Conservation (phyloP, 1,140 invertebrate genomes). For the Nymphalis io region DNA sequence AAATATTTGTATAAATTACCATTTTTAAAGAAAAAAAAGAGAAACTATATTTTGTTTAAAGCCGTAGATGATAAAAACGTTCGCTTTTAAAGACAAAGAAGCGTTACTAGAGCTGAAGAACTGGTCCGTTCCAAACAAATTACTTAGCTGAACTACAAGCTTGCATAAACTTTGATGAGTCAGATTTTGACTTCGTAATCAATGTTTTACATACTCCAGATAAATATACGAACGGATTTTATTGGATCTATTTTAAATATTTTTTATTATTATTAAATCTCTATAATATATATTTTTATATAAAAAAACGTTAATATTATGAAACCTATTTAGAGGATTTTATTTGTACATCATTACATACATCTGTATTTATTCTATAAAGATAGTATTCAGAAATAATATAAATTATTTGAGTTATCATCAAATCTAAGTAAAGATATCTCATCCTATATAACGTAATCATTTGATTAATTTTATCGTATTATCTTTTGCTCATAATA, state of each 20-base stretch:
- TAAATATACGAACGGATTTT: slow-evolving; percentile 15
- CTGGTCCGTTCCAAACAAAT: slow-evolving; percentile 35
- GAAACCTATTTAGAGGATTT: too few relatives aligned
- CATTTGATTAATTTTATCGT: too few relatives aligned
- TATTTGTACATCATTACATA: too few relatives aligned
- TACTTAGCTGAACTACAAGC: slow-evolving; percentile 35
- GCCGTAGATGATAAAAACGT: slow-evolving; percentile 9
- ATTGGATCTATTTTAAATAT: not conserved
- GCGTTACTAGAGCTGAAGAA: slow-evolving; percentile 32
- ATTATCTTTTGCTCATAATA: too few relatives aligned
- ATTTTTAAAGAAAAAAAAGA: slow-evolving; percentile 1
- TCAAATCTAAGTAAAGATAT: too few relatives aligned
- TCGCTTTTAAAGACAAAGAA: slow-evolving; percentile 15
- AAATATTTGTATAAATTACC: slow-evolving; percentile 7
- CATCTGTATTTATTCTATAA: too few relatives aligned
- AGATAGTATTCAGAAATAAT: too few relatives aligned
- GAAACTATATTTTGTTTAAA: slow-evolving; percentile 2
- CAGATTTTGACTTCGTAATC: slow-evolving; percentile 25
- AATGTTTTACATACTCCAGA: slow-evolving; percentile 16
- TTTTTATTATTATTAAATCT: too few relatives aligned
- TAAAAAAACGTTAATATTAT: too few relatives aligned
- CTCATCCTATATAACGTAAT: too few relatives aligned
- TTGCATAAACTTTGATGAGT: slow-evolving; percentile 33
- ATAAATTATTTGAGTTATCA: too few relatives aligned
- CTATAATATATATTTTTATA: too few relatives aligned